Evolutionary conservation across 2,113 vertebrate species (phyloP).

Genomic region (Genyomyrus donnyi): DNA sequence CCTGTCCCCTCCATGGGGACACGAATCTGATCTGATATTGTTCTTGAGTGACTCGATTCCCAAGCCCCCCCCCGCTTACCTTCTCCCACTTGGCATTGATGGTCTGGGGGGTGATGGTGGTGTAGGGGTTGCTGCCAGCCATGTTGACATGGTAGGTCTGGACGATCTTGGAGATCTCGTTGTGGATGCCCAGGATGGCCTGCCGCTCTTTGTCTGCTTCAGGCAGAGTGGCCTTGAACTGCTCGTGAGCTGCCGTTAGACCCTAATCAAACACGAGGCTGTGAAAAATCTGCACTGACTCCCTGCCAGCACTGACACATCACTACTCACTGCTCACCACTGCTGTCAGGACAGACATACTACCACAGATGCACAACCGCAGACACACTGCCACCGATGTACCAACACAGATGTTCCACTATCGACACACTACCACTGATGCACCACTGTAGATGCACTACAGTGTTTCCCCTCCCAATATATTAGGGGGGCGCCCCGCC

Average conservation of each 20-base stretch:
- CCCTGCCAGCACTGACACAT: neutral
- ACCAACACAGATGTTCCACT: no score
- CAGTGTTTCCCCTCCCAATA: no score
- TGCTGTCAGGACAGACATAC: neutral
- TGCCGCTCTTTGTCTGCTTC: conserved; percentile 92
- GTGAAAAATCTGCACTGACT: neutral
- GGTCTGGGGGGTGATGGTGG: conserved; percentile 88
- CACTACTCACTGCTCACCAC: no score
- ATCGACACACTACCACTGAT: neutral
- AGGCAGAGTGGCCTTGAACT: conserved; percentile 94
- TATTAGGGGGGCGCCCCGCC: no score
- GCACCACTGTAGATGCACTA: no score
- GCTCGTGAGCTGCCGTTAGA: conserved; percentile 88
- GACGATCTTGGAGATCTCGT: conserved; percentile 91
- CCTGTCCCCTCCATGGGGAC: neutral
- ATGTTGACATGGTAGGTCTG: conserved; percentile 97
- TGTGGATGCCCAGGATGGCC: conserved; percentile 95
- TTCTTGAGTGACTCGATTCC: neutral
- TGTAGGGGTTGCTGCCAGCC: conserved; percentile 89
- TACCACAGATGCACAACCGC: no score
- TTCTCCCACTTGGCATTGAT: conserved; percentile 96
- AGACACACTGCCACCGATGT: neutral
- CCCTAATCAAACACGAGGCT: conserved; percentile 58
- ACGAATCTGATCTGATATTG: neutral
- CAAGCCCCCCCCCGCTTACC: conserved; percentile 48